Base-by-base conservation (phyloP, 2,113 vertebrate genomes). In the Solenodon paradoxus region DNA sequence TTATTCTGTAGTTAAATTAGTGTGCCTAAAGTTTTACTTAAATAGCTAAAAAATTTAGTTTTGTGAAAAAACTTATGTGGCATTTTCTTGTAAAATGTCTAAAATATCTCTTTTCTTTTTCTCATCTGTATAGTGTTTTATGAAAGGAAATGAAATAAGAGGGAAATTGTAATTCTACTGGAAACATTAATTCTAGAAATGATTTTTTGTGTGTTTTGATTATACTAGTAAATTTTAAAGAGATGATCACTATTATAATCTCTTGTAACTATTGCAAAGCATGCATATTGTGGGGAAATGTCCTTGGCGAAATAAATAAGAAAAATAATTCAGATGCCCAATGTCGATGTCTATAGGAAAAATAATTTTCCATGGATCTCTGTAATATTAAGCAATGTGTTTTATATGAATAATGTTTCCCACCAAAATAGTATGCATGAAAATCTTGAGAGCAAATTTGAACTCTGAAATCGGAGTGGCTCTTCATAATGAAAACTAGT, bases 401-500 rank as follows among this genome's bases (percentile, higher is more conserved):
- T 97, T 91, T 47, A 68, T 95, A n/a, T 77, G 71, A 80, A 45
- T 90, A 72, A 63, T 30, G 42, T 22, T 7, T 68, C 19, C 12
- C 20, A 49, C 38, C 87, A 90, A 84, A 74, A 53, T 19, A 53
- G 75, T 95, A 88, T 28, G 30, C 4, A 72, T 78, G 24, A 66
- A 95, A 96, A 66, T 0, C 28, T n/a, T 86, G 68, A 84, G 86
- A 40, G 11, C 19, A 96, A 88, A 93, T 81, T 92, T 92, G 69
- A 61, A 51, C 11, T 64, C 74, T 88, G 92, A 79, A 79, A 51
- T 85, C 30, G 28, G 38, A 92, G n/a, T 35, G 77, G n/a, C 5
- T 28, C 26, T 75, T 92, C 40, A 77, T 15, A 79, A 38, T 51
- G 71, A 71, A 75, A 87, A 42, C 19, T 63, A 45, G 17, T n/a